Evolutionary conservation across 1,140 invertebrate genomes (phyloP), one percentile per base, ranked within the genome.

Genomic region (Eurosta solidaginis): DNA sequence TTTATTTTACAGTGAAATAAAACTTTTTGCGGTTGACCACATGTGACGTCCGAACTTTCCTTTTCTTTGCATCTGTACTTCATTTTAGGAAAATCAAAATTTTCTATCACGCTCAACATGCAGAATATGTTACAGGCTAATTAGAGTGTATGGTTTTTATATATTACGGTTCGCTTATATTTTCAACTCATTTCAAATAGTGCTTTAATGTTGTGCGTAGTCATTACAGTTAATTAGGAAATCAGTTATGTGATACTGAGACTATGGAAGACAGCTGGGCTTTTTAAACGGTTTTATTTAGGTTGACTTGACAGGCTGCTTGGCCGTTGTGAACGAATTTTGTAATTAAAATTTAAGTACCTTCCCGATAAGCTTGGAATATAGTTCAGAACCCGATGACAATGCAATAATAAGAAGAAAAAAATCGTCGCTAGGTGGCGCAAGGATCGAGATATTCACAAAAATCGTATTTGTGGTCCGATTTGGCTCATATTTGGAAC

Each of bases 1-100:
- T 47, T 12, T 14, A n/a, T 40, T 68, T 68, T 33, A 68, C 40
- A 40, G 40, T 36, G 59, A 68, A 68, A 68, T 40, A 17, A 68
- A 68, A 68, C 59, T 68, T 68, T n/a, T 40, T 68, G 59, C 33
- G 59, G 59, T 68, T 68, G 59, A 68, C 59, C 59, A 68, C 59
- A 68, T 68, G 36, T 68, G 59, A 29, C 59, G 59, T 14, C n/a
- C 59, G 27, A 68, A 68, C n/a, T 29, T 27, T 20, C 59, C 33
- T 29, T 29, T 25, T 10, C 9, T 17, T 0, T 68, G 6, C 22
- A 25, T 25, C 9, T 0, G 27, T 6, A n/a, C 33, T 14, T n/a
- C 27, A n/a, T 9, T 29, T 68, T 20, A 7, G n/a, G n/a, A n/a
- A 1, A 27, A 9, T 17, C 33, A 40, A 22, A 68, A 68, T 9